Base-by-base conservation (phyloP, 2,797 vertebrate species). In the Lagodon rhomboides region DNA sequence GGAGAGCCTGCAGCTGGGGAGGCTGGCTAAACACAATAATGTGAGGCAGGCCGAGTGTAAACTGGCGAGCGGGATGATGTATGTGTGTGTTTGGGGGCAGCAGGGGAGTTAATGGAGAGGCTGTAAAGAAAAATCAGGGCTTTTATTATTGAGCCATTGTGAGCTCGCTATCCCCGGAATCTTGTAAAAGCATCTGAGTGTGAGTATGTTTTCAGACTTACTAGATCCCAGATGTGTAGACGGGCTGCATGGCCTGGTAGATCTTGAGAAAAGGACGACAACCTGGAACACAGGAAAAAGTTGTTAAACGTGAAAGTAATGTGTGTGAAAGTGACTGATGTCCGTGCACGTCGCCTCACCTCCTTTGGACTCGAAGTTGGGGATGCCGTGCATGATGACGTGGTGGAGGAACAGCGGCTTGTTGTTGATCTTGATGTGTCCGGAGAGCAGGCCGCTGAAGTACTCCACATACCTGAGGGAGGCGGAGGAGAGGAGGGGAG, bases 151-250 rank as follows among this genome's bases (percentile, higher is more conserved):
- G 82, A 75, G 81, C 81, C 61, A 84, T 91, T 85, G 82, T 17
- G 62, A 81, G 82, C 79, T 80, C 5, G 22, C 83, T 67, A 85
- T 88, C 89, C 89, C 86, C 70, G 83, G 86, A 88, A 91, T 87
- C 88, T 88, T 87, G 83, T 90, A 84, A 93, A 91, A 87, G 79
- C 66, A 79, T 78, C 56, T 41, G 73, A 85, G 86, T 54, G 63
- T 49, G 79, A 84, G 82, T 56, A 18, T 65, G 64, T 63, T 82
- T 75, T 74, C 68, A 53, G 79, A 93, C 96, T 97, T 96, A 99
- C 98, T 99, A 99, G 96, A 99, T 99, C 80, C 98, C 98, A 67
- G 98, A 99, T n/a, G 98, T 99, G 94, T 99, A 99, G 87, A 99
- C 97, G 1, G 97, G 98, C 89, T 99, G 98, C 98, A 99, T 99